These are phyloP conservation scores for Myotis myotis DNA, from an alignment of 2,797 vertebrate genomes.

Conservation along the genomic window DNA sequence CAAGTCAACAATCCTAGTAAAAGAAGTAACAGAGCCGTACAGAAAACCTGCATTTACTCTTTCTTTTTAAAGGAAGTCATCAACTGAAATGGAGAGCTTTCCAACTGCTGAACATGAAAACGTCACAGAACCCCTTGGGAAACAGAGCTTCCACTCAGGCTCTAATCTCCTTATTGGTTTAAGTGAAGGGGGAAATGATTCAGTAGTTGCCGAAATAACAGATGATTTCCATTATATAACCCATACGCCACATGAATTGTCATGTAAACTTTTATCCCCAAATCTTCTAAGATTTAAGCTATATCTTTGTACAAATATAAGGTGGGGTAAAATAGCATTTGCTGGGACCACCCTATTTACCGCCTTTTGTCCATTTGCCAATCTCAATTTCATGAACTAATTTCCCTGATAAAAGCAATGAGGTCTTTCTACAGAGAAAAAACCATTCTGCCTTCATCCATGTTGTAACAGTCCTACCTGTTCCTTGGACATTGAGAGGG, in stretches of 20 bases:
- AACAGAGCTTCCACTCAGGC: not conserved
- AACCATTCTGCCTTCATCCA: not conserved
- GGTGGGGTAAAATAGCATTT: too few species aligned
- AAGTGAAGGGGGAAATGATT: not conserved
- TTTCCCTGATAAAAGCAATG: not conserved
- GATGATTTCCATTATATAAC: not conserved
- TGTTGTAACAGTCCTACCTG: not conserved
- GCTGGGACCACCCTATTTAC: not conserved
- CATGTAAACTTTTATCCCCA: not conserved
- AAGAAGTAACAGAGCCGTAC: not conserved
- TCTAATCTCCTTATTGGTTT: not conserved
- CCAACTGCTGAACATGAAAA: not conserved
- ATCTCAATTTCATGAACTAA: conserved; percentile 16
- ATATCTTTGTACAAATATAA: not conserved
- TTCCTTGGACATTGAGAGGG: not conserved
- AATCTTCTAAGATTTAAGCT: not conserved
- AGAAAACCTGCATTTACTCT: conserved; percentile 7
- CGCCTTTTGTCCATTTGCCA: not conserved
- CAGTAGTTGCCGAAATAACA: not conserved
- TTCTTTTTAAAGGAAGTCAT: not conserved
- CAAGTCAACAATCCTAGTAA: not conserved
- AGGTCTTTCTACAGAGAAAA: conserved; percentile 31
- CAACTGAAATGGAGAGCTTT: not conserved
- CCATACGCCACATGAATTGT: not conserved
- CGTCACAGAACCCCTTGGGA: not conserved